Conservation (phyloP, 1,140 invertebrate genomes). For the Caenorhabditis elegans region DNA sequence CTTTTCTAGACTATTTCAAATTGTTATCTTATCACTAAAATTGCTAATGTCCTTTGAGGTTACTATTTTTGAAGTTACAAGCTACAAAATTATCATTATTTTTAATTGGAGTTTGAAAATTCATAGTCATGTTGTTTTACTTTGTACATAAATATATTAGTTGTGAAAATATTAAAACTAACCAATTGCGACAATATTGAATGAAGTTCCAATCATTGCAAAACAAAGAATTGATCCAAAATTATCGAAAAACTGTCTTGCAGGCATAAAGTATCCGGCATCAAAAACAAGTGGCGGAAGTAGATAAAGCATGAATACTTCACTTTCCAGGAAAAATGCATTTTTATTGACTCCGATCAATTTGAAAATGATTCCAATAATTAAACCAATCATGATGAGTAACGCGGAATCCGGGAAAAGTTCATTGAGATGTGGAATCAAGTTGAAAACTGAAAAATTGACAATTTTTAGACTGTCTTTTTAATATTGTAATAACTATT, state of each 20-base stretch:
- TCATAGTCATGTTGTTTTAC: too few relatives aligned
- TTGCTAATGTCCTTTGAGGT: too few relatives aligned
- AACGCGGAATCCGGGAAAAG: slow-evolving; percentile 52
- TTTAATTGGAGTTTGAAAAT: too few relatives aligned
- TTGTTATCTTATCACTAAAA: too few relatives aligned
- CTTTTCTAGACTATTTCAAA: too few relatives aligned
- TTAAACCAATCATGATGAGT: slow-evolving; percentile 50
- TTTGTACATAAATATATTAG: too few relatives aligned
- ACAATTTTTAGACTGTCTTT: neutral
- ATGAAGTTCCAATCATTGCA: slow-evolving; percentile 78
- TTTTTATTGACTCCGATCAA: slow-evolving; percentile 43
- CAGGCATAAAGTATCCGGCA: slow-evolving; percentile 89
- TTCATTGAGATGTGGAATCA: slow-evolving; percentile 44
- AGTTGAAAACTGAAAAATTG: slow-evolving; percentile 49
- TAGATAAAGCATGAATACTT: slow-evolving; percentile 60
- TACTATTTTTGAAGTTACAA: too few relatives aligned
- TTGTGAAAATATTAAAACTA: neutral
- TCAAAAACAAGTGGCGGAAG: slow-evolving; percentile 68
- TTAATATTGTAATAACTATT: too few relatives aligned
- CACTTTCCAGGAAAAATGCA: slow-evolving; percentile 52
- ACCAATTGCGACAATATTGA: slow-evolving; percentile 64
- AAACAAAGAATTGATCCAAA: slow-evolving; percentile 91
- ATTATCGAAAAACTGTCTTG: slow-evolving; percentile 91
- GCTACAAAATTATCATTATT: too few relatives aligned
- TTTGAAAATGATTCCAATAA: slow-evolving; percentile 51